Base-by-base conservation (phyloP, 1,140 invertebrate genomes). In the Oedothorax gibbosus region DNA sequence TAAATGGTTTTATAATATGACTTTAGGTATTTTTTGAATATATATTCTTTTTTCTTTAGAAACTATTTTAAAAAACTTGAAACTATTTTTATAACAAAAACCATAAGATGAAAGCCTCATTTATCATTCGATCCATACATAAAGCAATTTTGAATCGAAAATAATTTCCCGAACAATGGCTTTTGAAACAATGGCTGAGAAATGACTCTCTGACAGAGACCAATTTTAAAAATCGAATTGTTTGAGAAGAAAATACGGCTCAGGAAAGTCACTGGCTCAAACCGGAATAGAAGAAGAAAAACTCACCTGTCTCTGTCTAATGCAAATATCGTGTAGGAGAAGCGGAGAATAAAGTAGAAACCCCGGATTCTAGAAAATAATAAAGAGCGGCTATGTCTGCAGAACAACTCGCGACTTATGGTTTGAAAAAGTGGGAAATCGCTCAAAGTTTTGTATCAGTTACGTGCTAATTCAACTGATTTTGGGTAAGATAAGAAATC, bases 281-380 rank as follows among this genome's bases (percentile, higher is more conserved):
- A 56, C 71, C 54, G 21, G 57, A 54, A 75, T 18, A 7, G n/a
- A 15, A 65, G 7, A 64, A 12, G 20, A 18, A 51, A 50, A 51
- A 12, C 9, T 65, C 60, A 20, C 20, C 73, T 53, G 49, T 65
- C 60, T 65, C 60, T 51, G 49, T 77, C 75, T 77, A 77, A 77
- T 77, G 75, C 75, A 77, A 77, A 77, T 77, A 77, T 77, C 75
- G 60, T 77, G 75, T 77, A 64, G 49, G 65, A 77, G 75, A 50
- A 64, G 14, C 15, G 49, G 18, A 65, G 50, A 77, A 77, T 77
- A 77, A 77, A 77, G 75, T 64, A n/a, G 51, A 65, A 65, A 62
- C 35, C 60, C 35, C 20, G 20, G 57, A 77, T 64, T n/a, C 21
- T 35, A 35, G 35, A 35, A 35, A 35, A 35, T 35, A 35, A 35